A percentile compares a stretch with the other conserved stretches of the same genome.
Evolutionary conservation across 37 sponge, comb jelly and placozoan species (phyloP).

Genomic region (Beroe forskalii): DNA sequence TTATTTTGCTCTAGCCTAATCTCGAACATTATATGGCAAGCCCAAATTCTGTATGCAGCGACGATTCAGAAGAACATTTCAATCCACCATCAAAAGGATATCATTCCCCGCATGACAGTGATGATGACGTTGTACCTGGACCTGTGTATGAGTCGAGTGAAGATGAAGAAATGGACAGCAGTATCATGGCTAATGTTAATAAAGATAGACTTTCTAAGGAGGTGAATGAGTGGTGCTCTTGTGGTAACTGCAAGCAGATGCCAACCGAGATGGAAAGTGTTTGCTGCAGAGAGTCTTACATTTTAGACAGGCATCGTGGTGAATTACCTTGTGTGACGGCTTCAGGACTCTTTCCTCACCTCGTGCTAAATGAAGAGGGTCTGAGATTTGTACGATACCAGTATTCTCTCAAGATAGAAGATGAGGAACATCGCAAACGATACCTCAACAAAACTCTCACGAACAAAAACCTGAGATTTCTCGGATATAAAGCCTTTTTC

Average conservation of each 20-base stretch:
- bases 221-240: background rate
- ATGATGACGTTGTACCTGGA: background rate
- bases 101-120: background rate
- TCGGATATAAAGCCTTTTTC: no score
- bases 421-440: no score
- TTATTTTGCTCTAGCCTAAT: no score
- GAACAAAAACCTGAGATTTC: no score
- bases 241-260: background rate
- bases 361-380: background rate
- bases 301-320: background rate
- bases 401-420: no score
- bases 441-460: no score
- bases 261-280: background rate
- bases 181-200: background rate
- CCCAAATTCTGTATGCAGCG: no score
- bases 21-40: no score
- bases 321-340: background rate
- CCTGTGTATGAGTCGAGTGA: no score
- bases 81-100: background rate
- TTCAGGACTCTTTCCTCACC: background rate
- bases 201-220: background rate
- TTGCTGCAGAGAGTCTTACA: background rate
- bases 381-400: background rate
- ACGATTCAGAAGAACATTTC: no score
- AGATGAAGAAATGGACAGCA: background rate